These are phyloP conservation scores for Marmota monax DNA, from an alignment of 2,113 vertebrate species.

Conservation along the genomic window DNA sequence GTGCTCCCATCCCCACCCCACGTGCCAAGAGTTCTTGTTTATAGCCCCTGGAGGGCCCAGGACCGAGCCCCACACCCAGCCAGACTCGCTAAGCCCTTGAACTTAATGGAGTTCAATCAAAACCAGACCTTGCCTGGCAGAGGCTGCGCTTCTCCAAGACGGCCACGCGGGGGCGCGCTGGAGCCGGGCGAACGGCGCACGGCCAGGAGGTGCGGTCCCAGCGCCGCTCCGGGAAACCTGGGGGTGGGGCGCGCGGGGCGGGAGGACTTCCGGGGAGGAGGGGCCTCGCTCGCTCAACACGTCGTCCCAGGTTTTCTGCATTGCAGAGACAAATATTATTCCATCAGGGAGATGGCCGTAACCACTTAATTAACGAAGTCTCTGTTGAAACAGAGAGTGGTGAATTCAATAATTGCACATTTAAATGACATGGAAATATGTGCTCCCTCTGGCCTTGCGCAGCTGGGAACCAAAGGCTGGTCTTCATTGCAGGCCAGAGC, in stretches of 20 bases:
- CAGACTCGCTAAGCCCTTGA: conserved; percentile 2
- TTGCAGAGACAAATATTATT: conserved; percentile 37
- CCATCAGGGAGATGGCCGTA: background rate
- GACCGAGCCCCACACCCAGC: conserved; percentile 4
- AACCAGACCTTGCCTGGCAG: background rate
- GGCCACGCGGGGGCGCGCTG: conserved; percentile 87
- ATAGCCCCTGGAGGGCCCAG: conserved; percentile 50
- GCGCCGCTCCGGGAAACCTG: background rate
- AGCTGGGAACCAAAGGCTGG: background rate
- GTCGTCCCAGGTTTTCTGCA: background rate
- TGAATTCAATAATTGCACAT: conserved; percentile 36
- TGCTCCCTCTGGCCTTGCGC: background rate
- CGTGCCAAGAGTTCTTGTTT: conserved; percentile 49
- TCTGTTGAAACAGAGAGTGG: conserved; percentile 32
- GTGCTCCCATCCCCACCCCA: background rate
- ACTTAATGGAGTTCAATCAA: conserved; percentile 56
- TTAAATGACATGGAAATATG: conserved; percentile 23
- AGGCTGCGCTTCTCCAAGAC: conserved; percentile 65
- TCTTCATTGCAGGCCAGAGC: background rate
- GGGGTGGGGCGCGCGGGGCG: accelerated
- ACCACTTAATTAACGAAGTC: conserved; percentile 13
- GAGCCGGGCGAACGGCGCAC: conserved; percentile 1
- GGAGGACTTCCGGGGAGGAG: background rate
- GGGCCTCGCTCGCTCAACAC: background rate
- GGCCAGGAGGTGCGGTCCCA: accelerated